Conservation (phyloP, 2,113 vertebrate species). For the human (Homo sapiens) region GRCh38 chr1:167052001-167052500, state of each 20-base stretch:
- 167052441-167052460: accelerated
- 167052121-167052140: neutral
- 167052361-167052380: neutral
- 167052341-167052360: neutral
- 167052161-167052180: neutral
- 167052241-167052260: neutral
- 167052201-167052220: neutral
- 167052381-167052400: neutral
- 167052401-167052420: neutral
- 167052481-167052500: accelerated
- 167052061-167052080: neutral
- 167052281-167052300: neutral
- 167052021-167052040: neutral
- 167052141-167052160: neutral
- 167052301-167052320: too few relatives aligned
- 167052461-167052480: neutral
- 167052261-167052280: neutral
- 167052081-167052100: neutral
- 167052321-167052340: too few relatives aligned
- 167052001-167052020: neutral
- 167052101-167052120: neutral
- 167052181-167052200: neutral
- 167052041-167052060: too few relatives aligned
- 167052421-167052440: neutral
- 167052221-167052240: neutral